These are phyloP conservation scores for Balaenoptera acutorostrata DNA, from an alignment of 2,113 vertebrate genomes.

Conservation along the genomic window DNA sequence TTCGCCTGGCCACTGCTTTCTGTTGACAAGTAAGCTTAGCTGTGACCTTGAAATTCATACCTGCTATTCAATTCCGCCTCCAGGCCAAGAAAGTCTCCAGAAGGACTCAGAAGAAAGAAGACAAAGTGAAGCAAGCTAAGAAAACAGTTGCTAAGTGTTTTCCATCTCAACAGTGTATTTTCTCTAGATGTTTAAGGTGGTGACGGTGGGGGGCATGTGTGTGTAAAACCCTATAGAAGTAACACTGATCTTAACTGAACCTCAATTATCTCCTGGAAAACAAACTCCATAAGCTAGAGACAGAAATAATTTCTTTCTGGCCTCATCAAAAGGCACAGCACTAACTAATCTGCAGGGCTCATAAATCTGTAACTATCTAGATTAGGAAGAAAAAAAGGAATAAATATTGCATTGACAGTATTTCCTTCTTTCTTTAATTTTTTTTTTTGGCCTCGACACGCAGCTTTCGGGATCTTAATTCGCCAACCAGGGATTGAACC, in stretches of 20 bases:
- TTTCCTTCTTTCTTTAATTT: not conserved
- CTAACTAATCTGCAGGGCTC: not conserved
- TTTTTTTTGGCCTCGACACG: fast-evolving
- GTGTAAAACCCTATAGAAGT: not conserved
- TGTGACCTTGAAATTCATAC: constrained; percentile 53
- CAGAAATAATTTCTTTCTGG: not conserved
- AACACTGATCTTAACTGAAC: not conserved
- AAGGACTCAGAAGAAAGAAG: constrained; percentile 2
- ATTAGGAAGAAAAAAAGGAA: not conserved
- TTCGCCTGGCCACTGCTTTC: constrained; percentile 31
- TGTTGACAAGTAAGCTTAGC: constrained; percentile 49
- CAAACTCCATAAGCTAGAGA: not conserved
- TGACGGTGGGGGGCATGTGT: no score
- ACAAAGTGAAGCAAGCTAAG: constrained; percentile 11
- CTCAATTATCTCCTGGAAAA: constrained; percentile 17
- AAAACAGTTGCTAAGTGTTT: constrained; percentile 12
- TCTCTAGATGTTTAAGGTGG: not conserved
- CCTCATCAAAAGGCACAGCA: not conserved
- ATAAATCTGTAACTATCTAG: not conserved
- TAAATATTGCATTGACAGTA: not conserved
- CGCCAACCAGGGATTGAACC: not conserved
- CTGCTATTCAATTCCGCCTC: constrained; percentile 26
- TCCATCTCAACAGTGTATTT: not conserved
- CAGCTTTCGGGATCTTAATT: not conserved
- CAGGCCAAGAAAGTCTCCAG: constrained; percentile 34